Base-by-base conservation (phyloP, 2,888 invertebrate genomes). In the Subacronicta megacephala region DNA sequence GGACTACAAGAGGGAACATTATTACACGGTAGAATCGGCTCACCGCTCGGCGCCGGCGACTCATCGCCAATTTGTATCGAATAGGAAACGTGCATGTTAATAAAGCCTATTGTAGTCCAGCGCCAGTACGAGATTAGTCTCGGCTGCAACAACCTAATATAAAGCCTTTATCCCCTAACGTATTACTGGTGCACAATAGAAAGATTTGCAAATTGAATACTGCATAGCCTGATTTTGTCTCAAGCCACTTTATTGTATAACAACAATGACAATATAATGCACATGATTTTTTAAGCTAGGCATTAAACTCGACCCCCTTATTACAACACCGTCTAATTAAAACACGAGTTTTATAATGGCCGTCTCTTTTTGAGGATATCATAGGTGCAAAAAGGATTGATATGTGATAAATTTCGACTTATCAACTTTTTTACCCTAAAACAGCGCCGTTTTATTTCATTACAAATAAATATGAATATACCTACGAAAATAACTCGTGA, bases 21-120 rank as follows among this genome's bases (percentile, higher is more conserved):
- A 80, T 81, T 79, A 82, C 71, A 81, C 74, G 80, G 72, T 66
- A 69, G 72, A 69, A 55, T 72, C 72, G 68, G 62, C 61, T 69
- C 64, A 56, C 54, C 60, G 69, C 70, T 72, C 78, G 54, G 47
- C 57, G 49, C 52, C 56, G 80, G 80, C 82, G 81, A 82, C 84
- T 89, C 89, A 87, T 88, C 82, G 85, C 77, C 88, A 89, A 92
- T 92, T 92, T 90, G 88, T 89, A 87, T 88, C 84, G 85, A 77
- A 75, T 82, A 80, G 77, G 80, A 75, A 69, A 82, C 80, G 82
- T 87, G 88, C 88, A 92, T 89, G 88, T 82, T 91, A 90, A 90
- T 92, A 91, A 89, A 90, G 90, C 89, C 92, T 85, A 90, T 93
- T 93, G 92, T 92, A 64, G 68, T 72, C 72, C 76, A 70, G 64